Percentiles rank a stretch among this genome's conserved stretches.
Evolutionary conservation across 2,888 invertebrate genomes (phyloP).

Genomic region (Trichacis sp.): DNA sequence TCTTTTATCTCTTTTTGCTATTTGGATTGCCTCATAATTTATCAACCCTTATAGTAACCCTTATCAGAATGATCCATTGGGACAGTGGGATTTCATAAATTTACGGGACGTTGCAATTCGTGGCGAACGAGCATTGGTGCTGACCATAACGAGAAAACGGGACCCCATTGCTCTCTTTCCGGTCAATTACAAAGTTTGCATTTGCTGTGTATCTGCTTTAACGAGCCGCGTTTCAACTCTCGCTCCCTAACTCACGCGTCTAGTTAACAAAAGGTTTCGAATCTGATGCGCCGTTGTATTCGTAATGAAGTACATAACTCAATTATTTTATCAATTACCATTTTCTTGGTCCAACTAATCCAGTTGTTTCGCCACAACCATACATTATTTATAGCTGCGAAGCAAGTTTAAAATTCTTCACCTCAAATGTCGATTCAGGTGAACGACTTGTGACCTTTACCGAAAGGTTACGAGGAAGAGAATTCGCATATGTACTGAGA

Average conservation of each 20-base stretch:
- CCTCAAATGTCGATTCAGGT: no score
- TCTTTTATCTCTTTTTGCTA: no score
- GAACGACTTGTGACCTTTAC: no score
- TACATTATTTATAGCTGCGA: no score
- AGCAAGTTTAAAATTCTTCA: no score
- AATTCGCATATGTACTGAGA: no score
- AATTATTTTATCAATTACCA: background rate
- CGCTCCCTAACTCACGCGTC: slow-evolving; percentile 16
- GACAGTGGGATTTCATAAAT: slow-evolving; percentile 5
- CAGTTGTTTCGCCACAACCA: background rate
- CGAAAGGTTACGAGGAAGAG: no score
- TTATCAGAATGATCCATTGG: background rate
- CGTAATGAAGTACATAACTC: background rate
- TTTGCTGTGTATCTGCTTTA: slow-evolving; percentile 24
- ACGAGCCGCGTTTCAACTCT: slow-evolving; percentile 21
- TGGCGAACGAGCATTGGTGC: slow-evolving; percentile 3
- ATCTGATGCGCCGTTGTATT: background rate
- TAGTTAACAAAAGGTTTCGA: slow-evolving; percentile 2
- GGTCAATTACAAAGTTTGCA: slow-evolving; percentile 30
- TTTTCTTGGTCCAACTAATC: background rate
- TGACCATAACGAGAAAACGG: slow-evolving; percentile 15
- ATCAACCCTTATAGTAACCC: background rate
- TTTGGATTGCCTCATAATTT: background rate
- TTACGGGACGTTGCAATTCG: background rate
- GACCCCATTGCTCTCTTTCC: slow-evolving; percentile 19